Conservation (phyloP, 2,797 vertebrate genomes). For the Meriones psammophilus region DNA sequence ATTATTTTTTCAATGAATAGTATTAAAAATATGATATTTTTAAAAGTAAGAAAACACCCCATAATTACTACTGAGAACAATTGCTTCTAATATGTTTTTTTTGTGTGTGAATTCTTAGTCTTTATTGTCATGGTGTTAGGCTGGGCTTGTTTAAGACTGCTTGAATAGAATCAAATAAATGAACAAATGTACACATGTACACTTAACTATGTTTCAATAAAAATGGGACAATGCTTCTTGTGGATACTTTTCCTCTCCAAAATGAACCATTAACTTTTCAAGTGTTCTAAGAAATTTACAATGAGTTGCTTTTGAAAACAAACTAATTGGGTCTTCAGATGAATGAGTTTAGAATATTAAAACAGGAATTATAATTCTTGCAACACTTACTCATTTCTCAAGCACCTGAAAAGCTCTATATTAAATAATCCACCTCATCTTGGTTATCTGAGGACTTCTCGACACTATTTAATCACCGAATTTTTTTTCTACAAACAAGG, state of each 20-base stretch:
- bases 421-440: not conserved
- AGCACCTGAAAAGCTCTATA: not conserved
- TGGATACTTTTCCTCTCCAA: not conserved
- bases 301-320: constrained; percentile 39
- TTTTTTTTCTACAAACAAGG: not conserved
- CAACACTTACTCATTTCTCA: not conserved
- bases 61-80: not conserved
- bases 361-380: not conserved
- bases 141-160: not conserved
- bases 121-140: not conserved
- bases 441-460: not conserved
- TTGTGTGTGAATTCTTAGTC: not conserved
- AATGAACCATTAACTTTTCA: constrained; percentile 1
- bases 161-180: constrained; percentile 27
- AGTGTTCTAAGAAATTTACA: not conserved
- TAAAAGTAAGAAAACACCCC: not conserved
- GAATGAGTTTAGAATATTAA: constrained; percentile 22
- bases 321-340: not conserved
- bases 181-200: not conserved
- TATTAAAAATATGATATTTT: not conserved
- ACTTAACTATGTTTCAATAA: not conserved
- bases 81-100: not conserved
- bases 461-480: not conserved
- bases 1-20: not conserved
- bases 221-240: not conserved